A percentile compares a stretch with the other conserved stretches of the same genome.
phyloP scores from a whole-genome alignment of 2,113 vertebrate species.

The Cynocephalus volans region DNA sequence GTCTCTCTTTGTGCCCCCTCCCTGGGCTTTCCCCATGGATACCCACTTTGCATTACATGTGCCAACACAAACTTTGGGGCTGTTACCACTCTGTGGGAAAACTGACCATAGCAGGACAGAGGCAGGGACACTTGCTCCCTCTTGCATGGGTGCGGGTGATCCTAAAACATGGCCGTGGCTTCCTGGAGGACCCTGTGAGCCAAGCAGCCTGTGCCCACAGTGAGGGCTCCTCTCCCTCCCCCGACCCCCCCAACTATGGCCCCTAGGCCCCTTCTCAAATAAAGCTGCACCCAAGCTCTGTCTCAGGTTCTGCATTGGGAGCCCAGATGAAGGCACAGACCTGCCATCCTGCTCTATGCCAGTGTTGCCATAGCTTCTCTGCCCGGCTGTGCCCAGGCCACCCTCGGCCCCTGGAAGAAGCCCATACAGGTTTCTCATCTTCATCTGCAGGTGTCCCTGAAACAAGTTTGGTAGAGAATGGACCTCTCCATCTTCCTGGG shows the following conservation, averaged over 20 bases:
- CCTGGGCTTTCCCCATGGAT: background rate
- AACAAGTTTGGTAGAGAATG: background rate
- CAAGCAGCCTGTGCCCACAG: fast-evolving
- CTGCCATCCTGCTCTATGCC: fast-evolving
- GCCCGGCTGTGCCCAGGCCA: background rate
- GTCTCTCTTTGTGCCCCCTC: background rate
- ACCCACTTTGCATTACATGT: fast-evolving
- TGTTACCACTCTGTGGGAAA: fast-evolving
- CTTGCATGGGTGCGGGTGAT: background rate
- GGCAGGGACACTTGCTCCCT: background rate
- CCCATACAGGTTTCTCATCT: fast-evolving
- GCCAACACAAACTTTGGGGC: background rate
- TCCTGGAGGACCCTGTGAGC: background rate
- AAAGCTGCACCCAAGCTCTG: background rate
- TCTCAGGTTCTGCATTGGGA: background rate
- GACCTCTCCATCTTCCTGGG: background rate
- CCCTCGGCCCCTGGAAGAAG: background rate
- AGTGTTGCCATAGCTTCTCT: fast-evolving
- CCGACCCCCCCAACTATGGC: fast-evolving
- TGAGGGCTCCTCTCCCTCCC: fast-evolving
- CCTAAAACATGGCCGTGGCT: background rate
- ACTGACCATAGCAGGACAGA: background rate
- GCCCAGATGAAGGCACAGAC: too few species aligned
- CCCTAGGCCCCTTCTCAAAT: background rate
- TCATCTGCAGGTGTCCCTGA: too few species aligned